Base-by-base conservation (phyloP, 1,140 invertebrate species). In the Drosophila bocqueti region DNA sequence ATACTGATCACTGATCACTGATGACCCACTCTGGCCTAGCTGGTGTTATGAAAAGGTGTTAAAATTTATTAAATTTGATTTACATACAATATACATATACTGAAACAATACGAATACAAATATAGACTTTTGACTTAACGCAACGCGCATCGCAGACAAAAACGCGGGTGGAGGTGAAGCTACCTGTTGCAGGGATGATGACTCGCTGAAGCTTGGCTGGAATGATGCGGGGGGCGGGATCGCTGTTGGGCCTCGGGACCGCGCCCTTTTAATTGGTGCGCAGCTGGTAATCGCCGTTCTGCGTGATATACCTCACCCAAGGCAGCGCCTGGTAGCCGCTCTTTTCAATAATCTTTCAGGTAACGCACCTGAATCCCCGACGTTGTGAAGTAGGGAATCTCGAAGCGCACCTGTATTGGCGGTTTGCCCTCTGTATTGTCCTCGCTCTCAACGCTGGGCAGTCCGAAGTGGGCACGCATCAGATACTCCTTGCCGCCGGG, bases 331-430 rank as follows among this genome's bases (percentile, higher is more conserved):
- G 99, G 93, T 99, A 99, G 0, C 99, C 99, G 93, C 98, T 99
- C 93, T 99, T 99, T 91, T 99, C 99, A 91, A 99, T 99, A 91
- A 99, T 99, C 94, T 99, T 99, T 99, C 74, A 99, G 94, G 93
- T 99, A 99, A 42, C 99, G 95, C 6, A 99, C 97, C 94, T 99
- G 99, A 86, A 99, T 99, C 6, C 99, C 99, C 24, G 99, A 99
- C 49, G 99, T 99, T 0, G 99, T 99, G 84, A 99, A 99, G 91
- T 99, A 99, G 0, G 99, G 99, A 87, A 99, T 99, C 94, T 99
- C 99, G 94, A 99, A 99, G 94, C 98, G 98, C 6, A 99, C 99
- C 94, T 99, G 97, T 81, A 99, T 99, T 0, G 99, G 99, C 40
- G 99, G 98, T 93, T 98, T 98, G 0, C 98, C 98, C 94, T 99